phyloP scores from a whole-genome alignment of 2,888 invertebrate species.

The Odontocolon sp. region DNA sequence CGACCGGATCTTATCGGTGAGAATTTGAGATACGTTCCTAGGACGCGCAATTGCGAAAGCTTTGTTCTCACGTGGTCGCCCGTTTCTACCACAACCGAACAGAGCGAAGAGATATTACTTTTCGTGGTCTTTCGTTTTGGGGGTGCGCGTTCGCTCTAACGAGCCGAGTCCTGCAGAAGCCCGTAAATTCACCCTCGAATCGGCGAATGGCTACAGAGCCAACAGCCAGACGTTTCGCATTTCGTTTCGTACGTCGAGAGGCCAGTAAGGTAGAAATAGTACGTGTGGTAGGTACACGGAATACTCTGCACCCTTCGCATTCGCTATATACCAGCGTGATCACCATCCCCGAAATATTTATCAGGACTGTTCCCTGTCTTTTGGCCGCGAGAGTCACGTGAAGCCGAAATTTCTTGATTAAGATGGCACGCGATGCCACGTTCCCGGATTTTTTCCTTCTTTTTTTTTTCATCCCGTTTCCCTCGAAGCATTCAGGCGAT shows the following conservation, averaged over 20 bases:
- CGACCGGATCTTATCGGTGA: conserved; percentile 40
- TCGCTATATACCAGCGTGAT: too few species aligned
- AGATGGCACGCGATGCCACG: conserved; percentile 72
- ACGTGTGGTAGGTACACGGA: too few species aligned
- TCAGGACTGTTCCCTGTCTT: conserved; percentile 39
- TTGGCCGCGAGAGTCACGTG: conserved; percentile 65
- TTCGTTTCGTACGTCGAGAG: too few species aligned
- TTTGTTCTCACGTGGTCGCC: conserved; percentile 41
- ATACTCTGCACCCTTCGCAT: not conserved
- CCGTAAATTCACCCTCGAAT: conserved; percentile 73
- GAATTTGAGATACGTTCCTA: conserved; percentile 56
- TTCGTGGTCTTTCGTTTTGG: conserved; percentile 59
- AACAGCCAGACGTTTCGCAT: conserved; percentile 34
- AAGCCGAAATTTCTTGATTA: conserved; percentile 77
- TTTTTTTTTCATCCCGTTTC: conserved; percentile 30
- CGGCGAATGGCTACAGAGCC: conserved; percentile 62
- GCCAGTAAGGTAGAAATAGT: conserved; percentile 24
- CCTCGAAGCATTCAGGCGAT: conserved; percentile 27
- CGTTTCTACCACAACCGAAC: conserved; percentile 30
- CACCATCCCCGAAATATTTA: conserved; percentile 26
- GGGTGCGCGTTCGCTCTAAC: conserved; percentile 63
- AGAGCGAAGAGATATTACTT: conserved; percentile 62
- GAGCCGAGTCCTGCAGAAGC: conserved; percentile 61
- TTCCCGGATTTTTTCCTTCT: conserved; percentile 47
- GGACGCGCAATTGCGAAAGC: conserved; percentile 36